These are phyloP conservation scores for Stratiomys singularior DNA, from an alignment of 2,888 invertebrate species.

Conservation along the genomic window DNA sequence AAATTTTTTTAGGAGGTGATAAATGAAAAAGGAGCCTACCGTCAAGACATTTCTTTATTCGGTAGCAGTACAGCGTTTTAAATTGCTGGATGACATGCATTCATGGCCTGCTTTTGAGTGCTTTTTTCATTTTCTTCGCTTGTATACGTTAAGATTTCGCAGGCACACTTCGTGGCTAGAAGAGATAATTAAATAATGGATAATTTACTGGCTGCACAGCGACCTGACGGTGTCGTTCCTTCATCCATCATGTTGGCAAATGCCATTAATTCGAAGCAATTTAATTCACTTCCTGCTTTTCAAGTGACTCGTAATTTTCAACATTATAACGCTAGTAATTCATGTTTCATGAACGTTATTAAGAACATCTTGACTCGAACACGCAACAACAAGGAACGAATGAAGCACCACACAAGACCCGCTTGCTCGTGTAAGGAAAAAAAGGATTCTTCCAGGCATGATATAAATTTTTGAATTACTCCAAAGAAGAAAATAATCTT, in stretches of 20 bases:
- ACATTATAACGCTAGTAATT: constrained; percentile 32
- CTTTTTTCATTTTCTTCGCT: neutral
- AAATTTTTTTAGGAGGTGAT: constrained; percentile 12
- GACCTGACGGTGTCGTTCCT: constrained; percentile 1
- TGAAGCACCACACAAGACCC: neutral
- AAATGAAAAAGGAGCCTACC: neutral
- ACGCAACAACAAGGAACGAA: neutral
- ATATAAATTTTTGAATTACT: neutral
- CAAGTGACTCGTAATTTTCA: constrained; percentile 10
- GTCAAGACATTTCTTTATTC: neutral
- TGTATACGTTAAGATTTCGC: neutral
- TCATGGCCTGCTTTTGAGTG: constrained; percentile 31
- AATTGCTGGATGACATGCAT: constrained; percentile 9
- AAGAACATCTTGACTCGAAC: neutral
- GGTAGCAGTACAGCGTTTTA: neutral
- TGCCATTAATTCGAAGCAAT: constrained; percentile 41
- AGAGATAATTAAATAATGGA: constrained; percentile 43
- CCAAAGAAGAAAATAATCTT: neutral
- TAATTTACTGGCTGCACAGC: constrained; percentile 22
- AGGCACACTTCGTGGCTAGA: neutral
- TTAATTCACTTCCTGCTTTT: constrained; percentile 36
- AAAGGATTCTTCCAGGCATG: neutral
- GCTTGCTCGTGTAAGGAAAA: neutral
- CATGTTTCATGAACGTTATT: constrained; percentile 28
- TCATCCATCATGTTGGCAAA: constrained; percentile 28